Evolutionary conservation across 1,140 invertebrate species (phyloP), one percentile per base, ranked within the genome.

Genomic region (Nasonia vitripennis): DNA sequence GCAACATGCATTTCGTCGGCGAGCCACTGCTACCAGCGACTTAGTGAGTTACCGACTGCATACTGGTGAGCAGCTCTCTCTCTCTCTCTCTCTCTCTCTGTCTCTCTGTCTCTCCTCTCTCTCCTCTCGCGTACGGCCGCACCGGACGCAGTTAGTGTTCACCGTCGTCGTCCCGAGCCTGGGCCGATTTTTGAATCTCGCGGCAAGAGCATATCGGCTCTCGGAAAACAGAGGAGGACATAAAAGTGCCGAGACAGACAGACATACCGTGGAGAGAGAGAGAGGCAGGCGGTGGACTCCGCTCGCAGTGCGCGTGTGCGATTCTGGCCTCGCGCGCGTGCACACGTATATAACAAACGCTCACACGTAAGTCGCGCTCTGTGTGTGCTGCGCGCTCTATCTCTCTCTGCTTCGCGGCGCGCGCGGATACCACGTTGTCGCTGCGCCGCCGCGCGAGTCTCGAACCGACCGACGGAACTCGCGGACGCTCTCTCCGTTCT

Each of bases 41-140:
- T 90, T 89, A 91, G 90, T 91, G 86, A 92, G 91, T 91, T 92
- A 91, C 91, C 89, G 88, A 90, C 91, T 89, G 87, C 87, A 89
- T 87, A 71, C 80, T 89, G 86, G 89, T 86, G 89, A 73, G 55
- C 55, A 62, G 55, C 55, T 62, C 55, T 62, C 17, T 55, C 48
- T 67, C 37, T 17, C 55, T 2, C 48, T 51, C 55, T 20, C 55
- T 62, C 55, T 62, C 20, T 62, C 55, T 62, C 55, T 62, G 20
- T 62, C 0, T 62, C 55, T 27, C n/a, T n/a, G n/a, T 51, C 55
- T 20, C 55, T 62, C 55, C 20, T 62, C 55, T 62, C 55, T 62
- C 55, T 62, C 0, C n/a, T 20, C 10, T 20, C 55, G 14, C 55
- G 17, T 55, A 0, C 51, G 51, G 12, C 51, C 67, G 67, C 2